Evolutionary conservation across 1,140 invertebrate genomes (phyloP).

Genomic region (Plutomurus gul): DNA sequence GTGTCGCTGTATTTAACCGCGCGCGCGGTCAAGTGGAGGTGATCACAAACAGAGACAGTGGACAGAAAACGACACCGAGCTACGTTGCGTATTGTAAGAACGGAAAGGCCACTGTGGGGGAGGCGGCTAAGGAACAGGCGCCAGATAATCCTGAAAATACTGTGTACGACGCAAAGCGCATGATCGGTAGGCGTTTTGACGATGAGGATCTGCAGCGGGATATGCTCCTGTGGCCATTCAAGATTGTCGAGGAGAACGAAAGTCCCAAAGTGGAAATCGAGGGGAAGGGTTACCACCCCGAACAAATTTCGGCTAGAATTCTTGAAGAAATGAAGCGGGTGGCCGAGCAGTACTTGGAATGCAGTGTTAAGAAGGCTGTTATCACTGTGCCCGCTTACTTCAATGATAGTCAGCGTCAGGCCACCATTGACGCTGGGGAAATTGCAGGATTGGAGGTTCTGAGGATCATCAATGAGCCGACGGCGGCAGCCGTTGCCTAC

Average conservation of each 20-base stretch:
- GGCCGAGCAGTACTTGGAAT: no score
- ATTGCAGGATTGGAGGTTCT: no score
- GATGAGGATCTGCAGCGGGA: constrained; percentile 63
- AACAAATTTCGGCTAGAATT: constrained; percentile 64
- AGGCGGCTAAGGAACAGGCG: constrained; percentile 78
- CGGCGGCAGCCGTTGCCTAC: constrained; percentile 65
- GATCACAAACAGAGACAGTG: constrained; percentile 90
- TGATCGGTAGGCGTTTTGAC: constrained; percentile 64
- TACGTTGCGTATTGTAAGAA: constrained; percentile 94
- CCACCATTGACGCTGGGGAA: no score
- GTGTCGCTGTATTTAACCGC: constrained; percentile 77
- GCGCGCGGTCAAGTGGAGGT: constrained; percentile 88
- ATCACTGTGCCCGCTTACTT: no score
- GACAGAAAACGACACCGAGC: constrained; percentile 84
- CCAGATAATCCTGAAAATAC: constrained; percentile 87
- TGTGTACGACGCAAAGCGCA: constrained; percentile 69
- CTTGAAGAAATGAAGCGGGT: constrained; percentile 64
- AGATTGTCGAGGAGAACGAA: no score
- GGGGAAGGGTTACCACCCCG: constrained; percentile 61
- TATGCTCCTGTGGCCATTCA: constrained; percentile 64
- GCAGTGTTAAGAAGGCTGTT: no score
- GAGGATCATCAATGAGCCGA: constrained; percentile 65
- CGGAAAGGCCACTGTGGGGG: constrained; percentile 82
- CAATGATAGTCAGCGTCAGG: no score
- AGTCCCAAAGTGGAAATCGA: constrained; percentile 64